Percentiles rank a stretch among this genome's conserved stretches.
Conservation (phyloP, 2,797 vertebrate genomes). For the Myotis myotis region DNA sequence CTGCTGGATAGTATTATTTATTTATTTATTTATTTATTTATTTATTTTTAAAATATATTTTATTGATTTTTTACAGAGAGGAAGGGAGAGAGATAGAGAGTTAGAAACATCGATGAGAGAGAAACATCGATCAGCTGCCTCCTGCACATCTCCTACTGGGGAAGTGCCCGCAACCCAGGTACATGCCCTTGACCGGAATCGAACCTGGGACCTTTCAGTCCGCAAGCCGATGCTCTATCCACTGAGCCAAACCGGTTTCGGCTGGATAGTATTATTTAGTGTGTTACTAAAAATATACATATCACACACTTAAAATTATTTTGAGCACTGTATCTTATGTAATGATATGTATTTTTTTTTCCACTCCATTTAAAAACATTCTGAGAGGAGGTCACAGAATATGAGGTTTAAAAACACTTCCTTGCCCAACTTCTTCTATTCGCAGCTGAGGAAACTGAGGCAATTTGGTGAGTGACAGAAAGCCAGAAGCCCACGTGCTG, state of each 20-base stretch:
- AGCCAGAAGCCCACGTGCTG: background rate
- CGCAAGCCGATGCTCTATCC: too few species aligned
- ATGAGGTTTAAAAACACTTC: background rate
- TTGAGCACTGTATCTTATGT: background rate
- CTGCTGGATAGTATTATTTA: background rate
- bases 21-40: too few species aligned
- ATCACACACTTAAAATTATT: slow-evolving; percentile 1
- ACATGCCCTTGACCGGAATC: too few species aligned
- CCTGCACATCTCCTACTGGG: too few species aligned
- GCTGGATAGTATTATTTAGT: background rate
- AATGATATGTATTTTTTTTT: background rate
- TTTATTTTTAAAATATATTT: too few species aligned
- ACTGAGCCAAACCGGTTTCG: too few species aligned
- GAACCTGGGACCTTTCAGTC: too few species aligned
- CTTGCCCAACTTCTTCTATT: background rate
- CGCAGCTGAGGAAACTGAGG: background rate
- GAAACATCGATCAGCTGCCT: too few species aligned
- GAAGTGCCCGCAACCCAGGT: too few species aligned
- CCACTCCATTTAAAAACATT: slow-evolving; percentile 7
- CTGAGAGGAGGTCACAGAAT: background rate
- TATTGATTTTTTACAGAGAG: too few species aligned
- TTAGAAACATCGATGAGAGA: too few species aligned
- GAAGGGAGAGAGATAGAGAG: too few species aligned
- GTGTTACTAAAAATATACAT: background rate
- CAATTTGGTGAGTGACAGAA: slow-evolving; percentile 7